Percentiles rank a stretch among this genome's conserved stretches.
Evolutionary conservation across 2,113 vertebrate species (phyloP).

Genomic region (Colossoma macropomum): DNA sequence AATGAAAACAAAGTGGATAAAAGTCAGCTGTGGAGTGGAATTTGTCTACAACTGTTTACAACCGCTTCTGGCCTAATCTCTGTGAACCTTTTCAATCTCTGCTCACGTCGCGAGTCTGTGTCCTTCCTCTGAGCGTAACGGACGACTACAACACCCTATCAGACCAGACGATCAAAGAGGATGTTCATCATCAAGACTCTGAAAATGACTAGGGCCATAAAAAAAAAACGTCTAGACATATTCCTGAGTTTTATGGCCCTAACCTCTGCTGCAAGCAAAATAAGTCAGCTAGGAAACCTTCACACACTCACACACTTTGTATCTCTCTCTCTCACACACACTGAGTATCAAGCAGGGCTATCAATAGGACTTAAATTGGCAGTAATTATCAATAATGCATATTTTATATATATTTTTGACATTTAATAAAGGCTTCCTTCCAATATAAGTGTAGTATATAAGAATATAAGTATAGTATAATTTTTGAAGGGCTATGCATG

Average conservation of each 20-base stretch:
- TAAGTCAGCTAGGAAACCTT: constrained; percentile 12
- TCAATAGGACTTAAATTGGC: too few species aligned
- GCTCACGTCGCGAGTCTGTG: not conserved
- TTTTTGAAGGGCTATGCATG: too few species aligned
- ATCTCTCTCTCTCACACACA: not conserved
- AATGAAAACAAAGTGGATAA: not conserved
- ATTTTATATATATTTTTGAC: too few species aligned
- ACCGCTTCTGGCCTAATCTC: not conserved
- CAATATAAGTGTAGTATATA: too few species aligned
- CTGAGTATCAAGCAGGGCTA: not conserved
- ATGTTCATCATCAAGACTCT: constrained; percentile 32
- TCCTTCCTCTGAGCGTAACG: not conserved
- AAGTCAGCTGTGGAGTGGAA: not conserved
- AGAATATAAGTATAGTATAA: too few species aligned
- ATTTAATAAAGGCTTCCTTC: too few species aligned
- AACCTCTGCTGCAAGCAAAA: not conserved
- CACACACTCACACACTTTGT: not conserved
- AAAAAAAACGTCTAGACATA: constrained; percentile 40
- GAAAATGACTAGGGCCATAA: constrained; percentile 14
- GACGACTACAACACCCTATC: not conserved
- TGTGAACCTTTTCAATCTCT: not conserved
- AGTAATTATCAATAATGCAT: too few species aligned
- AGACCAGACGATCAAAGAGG: not conserved
- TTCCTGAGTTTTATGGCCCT: constrained; percentile 33
- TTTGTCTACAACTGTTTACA: not conserved